These are phyloP conservation scores for Protonibea diacanthus DNA, from an alignment of 2,797 vertebrate species.

Conservation along the genomic window DNA sequence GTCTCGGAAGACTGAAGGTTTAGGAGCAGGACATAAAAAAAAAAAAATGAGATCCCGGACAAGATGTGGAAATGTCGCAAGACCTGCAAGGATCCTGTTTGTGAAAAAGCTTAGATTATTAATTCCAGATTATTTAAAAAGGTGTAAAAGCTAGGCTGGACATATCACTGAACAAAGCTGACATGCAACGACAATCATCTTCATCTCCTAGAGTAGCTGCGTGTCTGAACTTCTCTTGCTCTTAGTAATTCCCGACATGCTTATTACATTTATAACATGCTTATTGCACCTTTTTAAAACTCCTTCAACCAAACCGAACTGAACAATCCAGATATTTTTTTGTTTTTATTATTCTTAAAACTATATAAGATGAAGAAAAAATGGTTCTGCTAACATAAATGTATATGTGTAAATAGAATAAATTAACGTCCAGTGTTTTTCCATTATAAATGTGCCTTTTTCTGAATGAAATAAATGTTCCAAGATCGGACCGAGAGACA, in stretches of 20 bases:
- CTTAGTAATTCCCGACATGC: constrained; percentile 52
- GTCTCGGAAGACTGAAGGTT: neutral
- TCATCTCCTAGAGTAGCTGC: constrained; percentile 32
- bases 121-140: constrained; percentile 23
- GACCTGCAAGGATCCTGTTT: constrained; percentile 23
- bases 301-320: constrained; percentile 8
- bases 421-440: constrained; percentile 80
- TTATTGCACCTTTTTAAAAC: constrained; percentile 11
- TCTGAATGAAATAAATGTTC: constrained; percentile 52
- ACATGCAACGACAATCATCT: constrained; percentile 46
- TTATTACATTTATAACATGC: constrained; percentile 37
- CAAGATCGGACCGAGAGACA: constrained; percentile 39
- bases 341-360: constrained; percentile 54
- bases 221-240: constrained; percentile 46
- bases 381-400: constrained; percentile 73
- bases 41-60: constrained; percentile 24
- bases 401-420: constrained; percentile 87
- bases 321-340: constrained; percentile 24
- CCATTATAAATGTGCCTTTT: constrained; percentile 69
- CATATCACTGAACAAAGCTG: constrained; percentile 7
- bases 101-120: constrained; percentile 14
- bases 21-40: constrained; percentile 33
- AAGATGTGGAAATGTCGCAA: constrained; percentile 18
- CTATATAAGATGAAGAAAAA: constrained; percentile 50
- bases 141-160: neutral